These are phyloP conservation scores for Opisthograptis luteolata DNA, from an alignment of 2,888 invertebrate species.

Conservation along the genomic window DNA sequence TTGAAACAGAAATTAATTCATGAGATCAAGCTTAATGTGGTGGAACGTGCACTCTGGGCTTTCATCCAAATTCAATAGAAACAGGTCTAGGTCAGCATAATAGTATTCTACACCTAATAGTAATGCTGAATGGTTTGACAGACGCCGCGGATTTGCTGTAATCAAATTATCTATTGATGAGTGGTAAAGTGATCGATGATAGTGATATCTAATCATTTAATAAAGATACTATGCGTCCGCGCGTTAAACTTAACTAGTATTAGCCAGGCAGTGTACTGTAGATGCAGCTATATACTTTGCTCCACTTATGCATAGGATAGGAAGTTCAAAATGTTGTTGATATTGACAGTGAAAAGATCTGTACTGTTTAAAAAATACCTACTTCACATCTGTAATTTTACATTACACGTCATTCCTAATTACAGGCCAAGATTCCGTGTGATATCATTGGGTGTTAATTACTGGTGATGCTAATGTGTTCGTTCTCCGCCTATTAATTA, in stretches of 20 bases:
- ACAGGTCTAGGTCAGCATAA: slow-evolving; percentile 67
- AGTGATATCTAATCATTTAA: slow-evolving; percentile 45
- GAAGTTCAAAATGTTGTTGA: no score
- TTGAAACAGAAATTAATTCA: slow-evolving; percentile 44
- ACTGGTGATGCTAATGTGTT: no score
- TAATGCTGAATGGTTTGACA: slow-evolving; percentile 22
- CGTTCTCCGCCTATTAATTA: no score
- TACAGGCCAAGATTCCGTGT: no score
- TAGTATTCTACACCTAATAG: slow-evolving; percentile 31
- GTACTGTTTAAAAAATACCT: no score
- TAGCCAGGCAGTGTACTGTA: neutral
- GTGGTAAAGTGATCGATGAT: slow-evolving; percentile 38
- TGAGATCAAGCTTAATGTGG: slow-evolving; percentile 54
- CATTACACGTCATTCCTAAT: no score
- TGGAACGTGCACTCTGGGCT: slow-evolving; percentile 60
- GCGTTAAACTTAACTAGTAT: neutral
- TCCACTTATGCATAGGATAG: no score
- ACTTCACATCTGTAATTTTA: no score
- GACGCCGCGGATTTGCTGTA: slow-evolving; percentile 13
- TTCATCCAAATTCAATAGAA: slow-evolving; percentile 65
- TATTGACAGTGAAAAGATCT: no score
- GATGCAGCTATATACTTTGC: neutral
- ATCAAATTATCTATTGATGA: slow-evolving; percentile 31
- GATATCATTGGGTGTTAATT: no score
- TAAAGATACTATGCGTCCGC: slow-evolving; percentile 30